Evolutionary conservation across 2,797 vertebrate species (phyloP).

Genomic region (Lagocephalus sceleratus): DNA sequence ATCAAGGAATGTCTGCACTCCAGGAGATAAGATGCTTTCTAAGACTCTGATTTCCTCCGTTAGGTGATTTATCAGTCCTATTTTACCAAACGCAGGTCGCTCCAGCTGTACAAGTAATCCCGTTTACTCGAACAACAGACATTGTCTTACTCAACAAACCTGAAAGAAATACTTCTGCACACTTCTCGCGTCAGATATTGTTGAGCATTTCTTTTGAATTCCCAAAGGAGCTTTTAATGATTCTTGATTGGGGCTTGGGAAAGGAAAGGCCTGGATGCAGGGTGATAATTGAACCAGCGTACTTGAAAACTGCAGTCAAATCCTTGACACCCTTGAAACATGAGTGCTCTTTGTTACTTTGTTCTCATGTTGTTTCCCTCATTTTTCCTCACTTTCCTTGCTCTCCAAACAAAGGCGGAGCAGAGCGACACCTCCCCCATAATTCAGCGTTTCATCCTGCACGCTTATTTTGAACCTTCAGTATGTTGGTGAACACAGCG

Average conservation of each 20-base stretch:
- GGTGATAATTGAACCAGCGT: constrained; percentile 36
- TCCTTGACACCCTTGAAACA: constrained; percentile 40
- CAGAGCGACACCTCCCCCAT: constrained; percentile 15
- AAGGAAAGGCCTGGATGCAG: constrained; percentile 41
- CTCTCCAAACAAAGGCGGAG: constrained; percentile 36
- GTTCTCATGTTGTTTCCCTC: constrained; percentile 32
- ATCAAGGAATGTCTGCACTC: constrained; percentile 42
- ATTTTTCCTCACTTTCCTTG: constrained; percentile 33
- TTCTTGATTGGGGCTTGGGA: constrained; percentile 40
- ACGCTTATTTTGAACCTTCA: not conserved
- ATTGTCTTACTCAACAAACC: constrained; percentile 58
- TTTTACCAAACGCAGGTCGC: constrained; percentile 23
- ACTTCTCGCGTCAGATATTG: constrained; percentile 41
- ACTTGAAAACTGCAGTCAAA: constrained; percentile 30
- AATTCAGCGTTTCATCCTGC: constrained; percentile 23
- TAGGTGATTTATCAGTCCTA: constrained; percentile 45
- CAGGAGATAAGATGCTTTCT: constrained; percentile 62
- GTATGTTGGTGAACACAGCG: too few species aligned
- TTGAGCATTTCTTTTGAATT: constrained; percentile 44
- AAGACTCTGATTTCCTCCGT: constrained; percentile 37
- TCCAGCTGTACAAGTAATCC: constrained; percentile 34
- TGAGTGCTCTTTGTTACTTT: constrained; percentile 48
- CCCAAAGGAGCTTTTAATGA: constrained; percentile 37
- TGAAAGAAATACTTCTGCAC: constrained; percentile 48
- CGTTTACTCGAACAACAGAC: constrained; percentile 32